Percentiles rank a stretch among this genome's conserved stretches.
Evolutionary conservation across 2,797 vertebrate genomes (phyloP).

Genomic region (Alectoris magna): DNA sequence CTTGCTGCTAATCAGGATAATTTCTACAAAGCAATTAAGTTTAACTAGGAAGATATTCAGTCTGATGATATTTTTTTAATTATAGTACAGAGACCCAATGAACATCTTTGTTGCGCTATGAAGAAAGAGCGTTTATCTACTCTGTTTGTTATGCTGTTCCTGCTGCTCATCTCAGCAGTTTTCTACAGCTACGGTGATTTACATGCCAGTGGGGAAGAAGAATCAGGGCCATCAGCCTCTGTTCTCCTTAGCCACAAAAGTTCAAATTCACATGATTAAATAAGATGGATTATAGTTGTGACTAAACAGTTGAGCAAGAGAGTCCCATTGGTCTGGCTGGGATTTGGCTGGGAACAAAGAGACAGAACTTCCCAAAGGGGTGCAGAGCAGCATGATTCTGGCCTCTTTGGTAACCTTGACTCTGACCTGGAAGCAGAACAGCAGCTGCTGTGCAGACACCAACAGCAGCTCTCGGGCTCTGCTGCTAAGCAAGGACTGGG

Average conservation of each 20-base stretch:
- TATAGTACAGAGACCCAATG: background rate
- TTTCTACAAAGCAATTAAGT: background rate
- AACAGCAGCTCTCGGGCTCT: too few species aligned
- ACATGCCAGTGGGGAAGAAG: background rate
- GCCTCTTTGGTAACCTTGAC: background rate
- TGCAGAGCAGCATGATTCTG: background rate
- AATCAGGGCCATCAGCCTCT: background rate
- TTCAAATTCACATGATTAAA: background rate
- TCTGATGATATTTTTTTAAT: background rate
- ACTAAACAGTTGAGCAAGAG: background rate
- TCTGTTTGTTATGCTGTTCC: background rate
- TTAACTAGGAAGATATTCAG: background rate
- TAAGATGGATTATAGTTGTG: background rate
- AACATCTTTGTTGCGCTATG: background rate
- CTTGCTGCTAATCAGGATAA: background rate
- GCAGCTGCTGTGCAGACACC: background rate
- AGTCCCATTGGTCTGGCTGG: background rate
- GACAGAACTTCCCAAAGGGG: background rate
- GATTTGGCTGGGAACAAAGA: background rate
- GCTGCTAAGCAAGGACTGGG: background rate
- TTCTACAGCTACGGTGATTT: background rate
- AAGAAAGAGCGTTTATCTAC: background rate
- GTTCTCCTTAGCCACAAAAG: background rate
- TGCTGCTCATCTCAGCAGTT: background rate
- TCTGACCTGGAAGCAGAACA: rapidly evolving